phyloP scores from a whole-genome alignment of 2,888 invertebrate species.

The Latrodectus hesperus region DNA sequence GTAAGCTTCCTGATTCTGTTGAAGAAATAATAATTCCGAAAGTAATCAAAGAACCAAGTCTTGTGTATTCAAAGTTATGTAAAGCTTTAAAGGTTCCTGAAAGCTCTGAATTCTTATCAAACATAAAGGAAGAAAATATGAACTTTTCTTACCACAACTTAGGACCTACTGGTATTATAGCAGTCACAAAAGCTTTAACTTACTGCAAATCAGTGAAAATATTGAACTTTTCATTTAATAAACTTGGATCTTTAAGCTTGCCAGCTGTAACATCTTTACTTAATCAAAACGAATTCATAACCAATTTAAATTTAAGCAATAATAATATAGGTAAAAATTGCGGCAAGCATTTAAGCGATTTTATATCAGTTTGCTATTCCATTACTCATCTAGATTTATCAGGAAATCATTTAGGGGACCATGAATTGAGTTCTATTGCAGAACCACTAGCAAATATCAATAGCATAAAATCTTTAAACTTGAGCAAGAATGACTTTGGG shows the following conservation, averaged over 20 bases:
- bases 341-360: background rate
- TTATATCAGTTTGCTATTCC: constrained; percentile 4
- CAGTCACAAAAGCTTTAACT: constrained; percentile 38
- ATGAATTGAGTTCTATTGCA: constrained; percentile 44
- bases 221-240: constrained; percentile 35
- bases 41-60: background rate
- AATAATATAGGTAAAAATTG: constrained; percentile 34
- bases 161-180: constrained; percentile 29
- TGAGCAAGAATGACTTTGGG: constrained; percentile 36
- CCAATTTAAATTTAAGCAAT: constrained; percentile 15
- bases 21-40: constrained; percentile 23
- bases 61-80: constrained; percentile 34
- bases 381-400: constrained; percentile 39
- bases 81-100: constrained; percentile 26
- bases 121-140: constrained; percentile 21
- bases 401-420: constrained; percentile 32
- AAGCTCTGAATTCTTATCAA: constrained; percentile 22
- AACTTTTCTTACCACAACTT: constrained; percentile 47
- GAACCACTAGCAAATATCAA: constrained; percentile 7
- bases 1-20: constrained; percentile 8
- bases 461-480: constrained; percentile 21
- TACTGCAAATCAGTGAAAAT: constrained; percentile 4
- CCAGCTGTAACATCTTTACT: constrained; percentile 27
- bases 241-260: constrained; percentile 30
- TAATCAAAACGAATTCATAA: constrained; percentile 36